Evolutionary conservation across 2,888 invertebrate species (phyloP), one percentile per base, ranked within the genome.

Genomic region (Erebia palarica): DNA sequence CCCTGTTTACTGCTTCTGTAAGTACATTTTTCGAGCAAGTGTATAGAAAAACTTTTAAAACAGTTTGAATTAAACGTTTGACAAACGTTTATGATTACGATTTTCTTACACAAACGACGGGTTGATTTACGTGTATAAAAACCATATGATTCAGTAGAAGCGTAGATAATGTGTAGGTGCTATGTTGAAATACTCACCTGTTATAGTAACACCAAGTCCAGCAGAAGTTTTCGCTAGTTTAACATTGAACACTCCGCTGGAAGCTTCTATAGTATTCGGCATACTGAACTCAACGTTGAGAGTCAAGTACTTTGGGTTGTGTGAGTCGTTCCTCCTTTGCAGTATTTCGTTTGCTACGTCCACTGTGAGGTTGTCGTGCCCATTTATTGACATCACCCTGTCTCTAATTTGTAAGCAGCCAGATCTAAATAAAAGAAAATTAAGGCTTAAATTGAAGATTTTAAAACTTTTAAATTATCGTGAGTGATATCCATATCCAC

Each of bases 121-220:
- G 27, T 27, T 27, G 4, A 7, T 36, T 7, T 36, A 36, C 36
- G 36, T 36, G 36, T 0, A 27, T 27, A 7, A 36, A 47, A 47
- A 47, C 10, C 1, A 0, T 47, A 13, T 47, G 47, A 0, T 11
- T 0, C 47, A 13, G 47, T 47, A 5, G 13, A 11, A 13, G 47
- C 13, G 9, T 9, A 9, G 5, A 55, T 11, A 14, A 5, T 57
- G 5, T 16, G 16, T 7, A 16, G n/a, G 1, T 16, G 10, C 3
- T 53, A 16, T n/a, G 1, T 18, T 10, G n/a, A 10, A 16, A 55
- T 55, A 14, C 27, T 58, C 89, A 95, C 97, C 96, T 84, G 96
- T 97, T 9, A 98, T 96, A n/a, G 97, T 98, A 55, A 99, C 96
- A 3, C 99, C 99, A 14, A 99, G 93, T 5, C 97, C 97, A 42